These are phyloP conservation scores for Spea hammondii DNA, from an alignment of 2,797 vertebrate genomes.

Conservation along the genomic window DNA sequence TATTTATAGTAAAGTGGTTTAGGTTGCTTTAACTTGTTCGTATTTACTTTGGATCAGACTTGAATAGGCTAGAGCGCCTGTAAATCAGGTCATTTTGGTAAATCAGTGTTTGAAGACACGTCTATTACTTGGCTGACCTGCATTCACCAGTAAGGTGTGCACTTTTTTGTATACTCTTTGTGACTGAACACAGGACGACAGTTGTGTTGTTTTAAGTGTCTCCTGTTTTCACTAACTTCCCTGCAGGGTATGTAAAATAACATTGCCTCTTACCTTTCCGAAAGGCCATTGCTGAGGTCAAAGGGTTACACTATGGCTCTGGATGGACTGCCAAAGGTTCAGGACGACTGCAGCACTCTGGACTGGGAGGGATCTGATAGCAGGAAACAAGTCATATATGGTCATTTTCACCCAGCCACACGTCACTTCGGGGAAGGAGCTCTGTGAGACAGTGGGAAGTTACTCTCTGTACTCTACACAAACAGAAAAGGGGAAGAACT, in stretches of 20 bases:
- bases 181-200: background rate
- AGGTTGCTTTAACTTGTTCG: no score
- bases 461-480: slow-evolving; percentile 10
- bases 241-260: background rate
- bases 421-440: slow-evolving; percentile 43
- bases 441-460: slow-evolving; percentile 22
- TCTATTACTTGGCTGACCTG: no score
- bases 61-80: no score
- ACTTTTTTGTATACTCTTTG: no score
- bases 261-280: slow-evolving; percentile 29
- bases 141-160: no score
- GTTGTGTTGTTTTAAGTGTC: background rate
- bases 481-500: background rate
- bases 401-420: background rate
- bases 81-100: no score
- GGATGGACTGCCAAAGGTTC: background rate
- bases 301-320: slow-evolving; percentile 1
- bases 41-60: no score
- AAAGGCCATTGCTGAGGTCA: slow-evolving; percentile 34
- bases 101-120: no score
- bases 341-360: slow-evolving; percentile 1
- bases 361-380: background rate
- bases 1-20: no score
- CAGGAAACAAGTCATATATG: slow-evolving; percentile 47
- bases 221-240: background rate